Evolutionary conservation across 92 coral and sea anemone species (phyloP).

Genomic region (Umimayanthus chanpuru): DNA sequence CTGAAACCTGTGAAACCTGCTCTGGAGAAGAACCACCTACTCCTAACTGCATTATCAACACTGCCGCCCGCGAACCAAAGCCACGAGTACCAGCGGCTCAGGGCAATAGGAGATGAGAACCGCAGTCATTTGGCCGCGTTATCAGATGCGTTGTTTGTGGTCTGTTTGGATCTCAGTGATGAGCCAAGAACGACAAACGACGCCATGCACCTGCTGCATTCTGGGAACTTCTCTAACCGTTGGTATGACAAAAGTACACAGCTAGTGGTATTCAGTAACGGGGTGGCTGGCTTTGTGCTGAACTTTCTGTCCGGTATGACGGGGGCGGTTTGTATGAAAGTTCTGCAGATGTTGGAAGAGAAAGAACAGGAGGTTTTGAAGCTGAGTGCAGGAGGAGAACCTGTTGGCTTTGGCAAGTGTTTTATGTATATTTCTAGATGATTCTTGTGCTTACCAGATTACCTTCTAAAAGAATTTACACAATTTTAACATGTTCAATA

Average conservation of each 20-base stretch:
- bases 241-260: constrained; percentile 84
- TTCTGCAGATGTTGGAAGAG: constrained; percentile 61
- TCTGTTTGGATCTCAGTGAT: constrained; percentile 66
- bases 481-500: no score
- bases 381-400: constrained; percentile 28
- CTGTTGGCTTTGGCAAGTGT: constrained; percentile 50
- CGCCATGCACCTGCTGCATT: constrained; percentile 69
- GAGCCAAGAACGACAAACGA: constrained; percentile 73
- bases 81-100: constrained; percentile 69
- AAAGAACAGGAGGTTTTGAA: constrained; percentile 54
- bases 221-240: constrained; percentile 74
- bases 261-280: constrained; percentile 73
- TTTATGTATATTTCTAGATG: neutral
- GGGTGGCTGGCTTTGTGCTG: constrained; percentile 78
- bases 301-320: constrained; percentile 82
- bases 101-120: constrained; percentile 54
- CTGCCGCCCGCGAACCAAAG: constrained; percentile 63
- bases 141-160: constrained; percentile 70
- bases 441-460: no score
- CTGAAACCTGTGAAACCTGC: constrained; percentile 17
- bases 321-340: constrained; percentile 70
- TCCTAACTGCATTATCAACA: constrained; percentile 51
- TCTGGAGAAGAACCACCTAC: neutral
- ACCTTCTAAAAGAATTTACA: no score
- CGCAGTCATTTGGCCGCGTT: constrained; percentile 56